Base-by-base conservation (phyloP, 1,140 invertebrate genomes). In the Dermatophagoides farinae region DNA sequence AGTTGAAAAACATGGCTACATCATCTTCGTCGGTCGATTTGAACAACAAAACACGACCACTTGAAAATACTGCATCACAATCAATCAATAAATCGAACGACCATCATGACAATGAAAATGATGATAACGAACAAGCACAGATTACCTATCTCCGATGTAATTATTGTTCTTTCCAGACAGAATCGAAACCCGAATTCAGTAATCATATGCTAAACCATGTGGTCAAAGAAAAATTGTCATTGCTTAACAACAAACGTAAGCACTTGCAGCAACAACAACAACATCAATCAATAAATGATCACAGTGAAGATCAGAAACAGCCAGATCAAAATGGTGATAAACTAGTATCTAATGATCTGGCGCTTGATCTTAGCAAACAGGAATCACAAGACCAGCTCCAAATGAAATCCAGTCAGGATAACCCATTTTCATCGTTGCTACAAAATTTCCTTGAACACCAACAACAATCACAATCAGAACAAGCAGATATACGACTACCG, bases 131-230 rank as follows among this genome's bases (percentile, higher is more conserved):
- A 31, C 31, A 31, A 31, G 31, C 31, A 31, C 31, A 31, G 12
- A 18, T 20, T 12, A 57, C 64, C 53, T 47, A 14, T 16, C 37
- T 70, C 41, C 71, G 71, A 53, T 77, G 73, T 68, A 71, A 67
- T 52, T 63, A 75, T 14, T 77, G 76, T 65, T 68, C 69, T 31
- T 76, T 73, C 64, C 58, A 58, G 0, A 70, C 71, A 1, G 68
- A 70, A 8, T 66, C 43, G 20, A 63, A 66, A 41, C 71, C 75
- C 23, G 62, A 66, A 6, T 70, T 75, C 31, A 67, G 66, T 9
- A 66, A 69, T 37, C 74, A 77, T 64, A 66, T 75, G 52, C 61
- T 76, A 49, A 65, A 70, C 6, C 75, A 77, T 61, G 72, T 71
- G 0, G 62, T 64, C 18, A 58, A 68, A 8, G 72, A 73, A 57